Conservation (phyloP, 1,140 invertebrate genomes). For the Akabosia matsudoensis region DNA sequence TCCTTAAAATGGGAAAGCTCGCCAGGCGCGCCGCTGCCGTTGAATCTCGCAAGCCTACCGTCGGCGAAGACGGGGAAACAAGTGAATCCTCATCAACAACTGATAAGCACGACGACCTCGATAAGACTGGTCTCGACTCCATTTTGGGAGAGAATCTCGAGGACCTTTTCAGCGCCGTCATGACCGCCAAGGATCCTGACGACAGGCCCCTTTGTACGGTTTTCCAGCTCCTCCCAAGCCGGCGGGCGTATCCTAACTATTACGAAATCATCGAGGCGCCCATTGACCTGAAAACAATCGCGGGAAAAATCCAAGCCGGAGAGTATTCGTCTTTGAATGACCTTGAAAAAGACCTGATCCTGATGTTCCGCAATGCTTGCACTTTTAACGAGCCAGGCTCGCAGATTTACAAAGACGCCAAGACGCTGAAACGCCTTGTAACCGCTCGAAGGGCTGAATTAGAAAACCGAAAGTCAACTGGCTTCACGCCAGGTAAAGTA, state of each 20-base stretch:
- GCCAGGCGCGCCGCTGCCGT: constrained; percentile 52
- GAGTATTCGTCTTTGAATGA: constrained; percentile 72
- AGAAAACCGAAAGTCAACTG: constrained; percentile 56
- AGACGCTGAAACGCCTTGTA: constrained; percentile 76
- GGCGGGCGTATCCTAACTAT: constrained; percentile 92
- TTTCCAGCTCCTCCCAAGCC: constrained; percentile 87
- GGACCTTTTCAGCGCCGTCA: constrained; percentile 77
- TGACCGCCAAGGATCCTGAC: constrained; percentile 71
- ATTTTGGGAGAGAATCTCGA: constrained; percentile 61
- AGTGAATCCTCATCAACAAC: constrained; percentile 68
- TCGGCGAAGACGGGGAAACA: constrained; percentile 59
- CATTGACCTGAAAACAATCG: constrained; percentile 91
- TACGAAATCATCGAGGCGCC: constrained; percentile 93
- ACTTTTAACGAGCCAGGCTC: constrained; percentile 95
- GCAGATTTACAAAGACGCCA: constrained; percentile 93
- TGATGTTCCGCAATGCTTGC: constrained; percentile 94
- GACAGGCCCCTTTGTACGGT: constrained; percentile 73
- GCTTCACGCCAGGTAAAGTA: constrained; percentile 53
- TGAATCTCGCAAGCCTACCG: constrained; percentile 50
- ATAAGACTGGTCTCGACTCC: constrained; percentile 44
- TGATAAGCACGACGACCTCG: constrained; percentile 55
- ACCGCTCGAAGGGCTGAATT: constrained; percentile 63
- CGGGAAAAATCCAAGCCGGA: constrained; percentile 79
- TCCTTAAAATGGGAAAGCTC: no score
- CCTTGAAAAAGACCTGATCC: constrained; percentile 83